Conservation (phyloP, 2,888 invertebrate genomes). For the Oegoconia quadripuncta region DNA sequence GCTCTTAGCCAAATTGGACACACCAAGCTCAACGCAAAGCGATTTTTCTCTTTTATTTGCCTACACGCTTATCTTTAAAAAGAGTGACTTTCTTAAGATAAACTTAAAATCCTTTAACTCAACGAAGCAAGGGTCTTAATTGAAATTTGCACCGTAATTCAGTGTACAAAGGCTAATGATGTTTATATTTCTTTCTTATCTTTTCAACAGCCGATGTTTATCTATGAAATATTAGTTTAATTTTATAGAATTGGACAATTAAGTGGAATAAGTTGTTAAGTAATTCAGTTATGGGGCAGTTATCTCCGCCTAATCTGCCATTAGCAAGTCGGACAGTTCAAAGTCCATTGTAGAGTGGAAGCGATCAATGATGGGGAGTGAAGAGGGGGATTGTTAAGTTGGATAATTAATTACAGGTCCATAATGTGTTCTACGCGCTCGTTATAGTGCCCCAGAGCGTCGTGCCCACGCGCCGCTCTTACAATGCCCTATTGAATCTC, state of each 20-base stretch:
- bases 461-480: slow-evolving; percentile 36
- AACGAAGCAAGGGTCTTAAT: slow-evolving; percentile 20
- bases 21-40: background rate
- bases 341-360: slow-evolving; percentile 29
- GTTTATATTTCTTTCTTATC: slow-evolving; percentile 14
- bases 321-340: slow-evolving; percentile 11
- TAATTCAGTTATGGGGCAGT: slow-evolving; percentile 2
- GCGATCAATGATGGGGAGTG: slow-evolving; percentile 40
- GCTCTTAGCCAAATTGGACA: slow-evolving; percentile 7
- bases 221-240: slow-evolving; percentile 1
- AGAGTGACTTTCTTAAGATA: slow-evolving; percentile 21
- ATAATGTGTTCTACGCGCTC: slow-evolving; percentile 45
- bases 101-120: slow-evolving; percentile 19
- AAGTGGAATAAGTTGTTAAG: too few species aligned
- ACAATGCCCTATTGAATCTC: slow-evolving; percentile 50
- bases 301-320: slow-evolving; percentile 5
- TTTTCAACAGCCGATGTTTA: slow-evolving; percentile 7
- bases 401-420: slow-evolving; percentile 60
- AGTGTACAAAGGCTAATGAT: slow-evolving; percentile 15
- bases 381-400: slow-evolving; percentile 45
- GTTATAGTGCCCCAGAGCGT: slow-evolving; percentile 56
- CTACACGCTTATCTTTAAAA: slow-evolving; percentile 6
- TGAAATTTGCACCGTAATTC: slow-evolving; percentile 17
- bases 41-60: slow-evolving; percentile 4
- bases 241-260: too few species aligned